Base-by-base conservation (phyloP, 2,113 vertebrate species). In the Pelmatolapia mariae region DNA sequence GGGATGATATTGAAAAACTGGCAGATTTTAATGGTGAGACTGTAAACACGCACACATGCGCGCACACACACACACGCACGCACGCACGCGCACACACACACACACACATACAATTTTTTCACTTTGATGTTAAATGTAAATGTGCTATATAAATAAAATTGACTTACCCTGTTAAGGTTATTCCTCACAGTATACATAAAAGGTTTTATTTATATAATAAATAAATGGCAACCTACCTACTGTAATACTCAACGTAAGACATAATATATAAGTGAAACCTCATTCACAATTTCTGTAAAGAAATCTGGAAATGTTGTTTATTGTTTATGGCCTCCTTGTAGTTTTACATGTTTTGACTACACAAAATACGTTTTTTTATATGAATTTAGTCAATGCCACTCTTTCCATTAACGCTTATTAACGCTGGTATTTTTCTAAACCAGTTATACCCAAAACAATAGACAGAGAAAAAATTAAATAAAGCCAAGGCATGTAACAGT, bases 1-100 rank as follows among this genome's bases (percentile, higher is more conserved):
- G 97, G n/a, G 97, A 97, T 36, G 94, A 97, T 31, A 93, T 97
- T 11, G 94, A 97, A 45, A 95, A 96, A 45, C 96, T 99, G 83
- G 97, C 97, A 5, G 94, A 96, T 57, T 99, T 99, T 87, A 94
- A 97, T 7, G 98, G 98, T 99, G 88, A 54, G 40, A 53, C 9
- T 5, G 3, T 26, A 26, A 6, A 43, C n/a, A 13, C 36, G 12
- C 2, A 9, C 36, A 10, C 36, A 36, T 8, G 1, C 8, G 9
- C 36, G 9, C 36, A 9, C 36, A 8, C 16, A 50, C 47, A 24
- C 11, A 56, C 7, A 47, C 45, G 18, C 45, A 7, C n/a, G n/a
- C n/a, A 3, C 11, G 13, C 7, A 26, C 24, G 4, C 2, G 18
- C 16, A 29, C 24, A 56, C 11, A 56, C 53, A 24, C n/a, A 22